Evolutionary conservation across 2,888 invertebrate species (phyloP).

Genomic region (Amphipyra berbera): DNA sequence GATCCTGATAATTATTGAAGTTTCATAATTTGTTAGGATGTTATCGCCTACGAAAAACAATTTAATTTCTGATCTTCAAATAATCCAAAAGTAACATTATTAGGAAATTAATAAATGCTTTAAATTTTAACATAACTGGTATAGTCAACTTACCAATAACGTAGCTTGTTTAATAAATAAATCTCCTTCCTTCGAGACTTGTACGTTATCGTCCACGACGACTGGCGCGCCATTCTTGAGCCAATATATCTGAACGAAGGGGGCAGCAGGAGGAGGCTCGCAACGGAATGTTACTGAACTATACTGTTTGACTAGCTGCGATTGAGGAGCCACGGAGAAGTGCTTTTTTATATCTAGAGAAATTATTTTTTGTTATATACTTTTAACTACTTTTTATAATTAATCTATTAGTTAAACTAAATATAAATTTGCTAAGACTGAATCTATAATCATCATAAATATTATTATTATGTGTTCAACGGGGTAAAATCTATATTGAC

Average conservation of each 20-base stretch:
- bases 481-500: no score
- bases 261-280: slow-evolving; percentile 96
- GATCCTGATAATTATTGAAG: no score
- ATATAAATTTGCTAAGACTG: no score
- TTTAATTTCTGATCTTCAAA: no score
- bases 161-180: slow-evolving; percentile 96
- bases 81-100: no score
- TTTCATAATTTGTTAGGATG: no score
- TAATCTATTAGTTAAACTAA: no score
- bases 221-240: slow-evolving; percentile 94
- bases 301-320: slow-evolving; percentile 94
- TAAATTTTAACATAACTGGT: no score
- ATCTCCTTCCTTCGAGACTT: slow-evolving; percentile 95
- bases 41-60: no score
- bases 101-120: no score
- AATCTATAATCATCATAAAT: no score
- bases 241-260: slow-evolving; percentile 96
- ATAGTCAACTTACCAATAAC: slow-evolving; percentile 86
- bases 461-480: no score
- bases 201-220: slow-evolving; percentile 91
- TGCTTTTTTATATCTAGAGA: slow-evolving; percentile 95
- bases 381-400: not conserved
- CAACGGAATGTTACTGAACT: slow-evolving; percentile 96
- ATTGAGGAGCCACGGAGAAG: slow-evolving; percentile 96
- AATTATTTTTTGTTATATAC: not conserved